Conservation (phyloP, 2,888 invertebrate species). For the Oscheius sp. region DNA sequence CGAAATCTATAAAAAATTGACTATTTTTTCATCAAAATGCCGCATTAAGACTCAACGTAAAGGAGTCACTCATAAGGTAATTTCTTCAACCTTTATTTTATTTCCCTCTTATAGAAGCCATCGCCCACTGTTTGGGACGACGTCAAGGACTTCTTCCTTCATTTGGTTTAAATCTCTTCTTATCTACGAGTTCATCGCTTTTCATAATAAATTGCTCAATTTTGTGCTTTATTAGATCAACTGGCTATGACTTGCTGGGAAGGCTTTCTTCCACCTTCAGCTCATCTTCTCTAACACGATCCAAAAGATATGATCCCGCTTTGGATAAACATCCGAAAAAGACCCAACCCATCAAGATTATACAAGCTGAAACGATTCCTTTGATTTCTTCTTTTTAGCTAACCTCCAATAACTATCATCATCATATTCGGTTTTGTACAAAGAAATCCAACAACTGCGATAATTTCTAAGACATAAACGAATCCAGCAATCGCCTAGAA, state of each 20-base stretch:
- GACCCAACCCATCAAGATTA: slow-evolving; percentile 16
- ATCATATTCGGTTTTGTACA: slow-evolving; percentile 12
- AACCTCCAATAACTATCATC: slow-evolving; percentile 29
- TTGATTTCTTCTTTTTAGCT: background rate
- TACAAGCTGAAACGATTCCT: background rate
- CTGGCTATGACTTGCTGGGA: background rate
- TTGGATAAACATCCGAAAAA: slow-evolving; percentile 20
- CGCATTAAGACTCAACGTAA: no score
- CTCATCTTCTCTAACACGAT: slow-evolving; percentile 7
- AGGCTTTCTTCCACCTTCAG: background rate
- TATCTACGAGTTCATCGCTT: background rate
- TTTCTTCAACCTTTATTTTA: no score
- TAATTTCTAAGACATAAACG: slow-evolving; percentile 21
- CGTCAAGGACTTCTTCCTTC: slow-evolving; percentile 22
- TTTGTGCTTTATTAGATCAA: background rate
- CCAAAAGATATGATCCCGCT: slow-evolving; percentile 7
- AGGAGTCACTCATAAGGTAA: no score
- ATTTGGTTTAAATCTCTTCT: slow-evolving; percentile 11
- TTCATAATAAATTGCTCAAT: background rate
- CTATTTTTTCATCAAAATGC: no score
- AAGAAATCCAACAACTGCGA: slow-evolving; percentile 23
- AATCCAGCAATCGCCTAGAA: slow-evolving; percentile 21
- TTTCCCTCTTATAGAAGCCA: no score
- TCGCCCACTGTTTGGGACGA: slow-evolving; percentile 22
- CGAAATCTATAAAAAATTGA: no score